Base-by-base conservation (phyloP, 2,113 vertebrate species). In the Aptenodytes forsteri region DNA sequence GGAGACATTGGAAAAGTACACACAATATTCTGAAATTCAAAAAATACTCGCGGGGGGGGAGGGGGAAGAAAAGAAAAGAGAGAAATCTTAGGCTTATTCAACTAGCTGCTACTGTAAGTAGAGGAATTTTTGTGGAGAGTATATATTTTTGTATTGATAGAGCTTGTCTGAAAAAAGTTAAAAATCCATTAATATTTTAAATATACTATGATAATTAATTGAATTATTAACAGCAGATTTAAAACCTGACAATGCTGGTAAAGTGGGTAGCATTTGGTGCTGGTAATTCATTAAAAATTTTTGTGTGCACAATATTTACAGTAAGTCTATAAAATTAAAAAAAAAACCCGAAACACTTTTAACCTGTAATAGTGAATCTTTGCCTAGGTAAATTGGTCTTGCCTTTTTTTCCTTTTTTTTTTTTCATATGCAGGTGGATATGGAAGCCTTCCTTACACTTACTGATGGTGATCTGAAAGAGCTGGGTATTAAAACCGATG, bases 391-490 rank as follows among this genome's bases (percentile, higher is more conserved):
- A 42, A 67, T 71, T 61, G 73, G 6, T 50, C 14, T 71, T 61
- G 6, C 11, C 15, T 47, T 65, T 29, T 32, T 42, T 50, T 38
- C 56, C 34, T 47, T 61, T 20, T 44, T 20, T 25, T 22, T 61
- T 77, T 69, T 70, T 61, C 2, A 20, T 59, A 6, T 46, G 22
- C 87, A 99, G 99, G 99, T 99, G 64, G 99, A 99, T 94, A 99
- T 99, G 99, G 99, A 99, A 95, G 99, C 99, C 0, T 99, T 99
- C 92, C 98, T 99, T 90, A 99, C 99, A 1, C 98, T 99, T 64
- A 99, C 99, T 11, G 99, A 99, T 12, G 99, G 99, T n/a, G 99
- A 99, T 97, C 97, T 99, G 97, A 99, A 99, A 96, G 99, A 99
- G 96, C 97, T 99, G 87, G 99, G 99, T 22, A 99, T 99, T 94